Evolutionary conservation across 2,888 invertebrate genomes (phyloP), one percentile per base, ranked within the genome.

Genomic region (Zootermopsis nevadensis): DNA sequence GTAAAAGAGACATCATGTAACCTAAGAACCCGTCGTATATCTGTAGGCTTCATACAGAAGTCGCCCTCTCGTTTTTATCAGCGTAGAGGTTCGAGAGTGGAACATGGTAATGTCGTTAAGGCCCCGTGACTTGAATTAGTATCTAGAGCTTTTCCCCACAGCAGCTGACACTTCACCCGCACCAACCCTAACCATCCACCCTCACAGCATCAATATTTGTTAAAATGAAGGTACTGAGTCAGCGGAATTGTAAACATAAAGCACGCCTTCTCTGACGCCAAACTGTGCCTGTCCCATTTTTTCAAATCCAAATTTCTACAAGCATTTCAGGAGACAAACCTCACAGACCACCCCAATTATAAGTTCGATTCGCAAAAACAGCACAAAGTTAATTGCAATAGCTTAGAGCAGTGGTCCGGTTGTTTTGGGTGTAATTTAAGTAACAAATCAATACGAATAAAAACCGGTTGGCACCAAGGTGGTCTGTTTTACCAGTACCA

Each of bases 141-240:
- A 33, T 69, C 69, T 4, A n/a, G n/a, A n/a, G 60, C 3, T 60
- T 60, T n/a, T n/a, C 2, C 60, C 60, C 27, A n/a, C 60, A 60
- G n/a, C 60, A 60, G n/a, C n/a, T n/a, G n/a, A 3, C 60, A 27
- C 27, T 24, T 55, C 55, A 15, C 7, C 12, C 55, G 6, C 3
- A 0, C 22, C 3, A n/a, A 22, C 60, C 27, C 60, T 10, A 60
- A 60, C 8, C 6, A 60, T 7, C 60, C 31, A 33, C 31, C 30
- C 33, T 7, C 15, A 3, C 8, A 69, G 33, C 69, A 33, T 69
- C 69, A 69, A 33, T 69, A 69, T 69, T 69, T 31, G 69, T 60
- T 60, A 69, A 69, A 33, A 69, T 33, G 69, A 69, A 69, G 33
- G 31, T 31, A 69, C 15, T 33, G 69, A 69, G 69, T 69, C 69